Conservation (phyloP, 2,797 vertebrate species). For the Yasuhikotakia modesta region DNA sequence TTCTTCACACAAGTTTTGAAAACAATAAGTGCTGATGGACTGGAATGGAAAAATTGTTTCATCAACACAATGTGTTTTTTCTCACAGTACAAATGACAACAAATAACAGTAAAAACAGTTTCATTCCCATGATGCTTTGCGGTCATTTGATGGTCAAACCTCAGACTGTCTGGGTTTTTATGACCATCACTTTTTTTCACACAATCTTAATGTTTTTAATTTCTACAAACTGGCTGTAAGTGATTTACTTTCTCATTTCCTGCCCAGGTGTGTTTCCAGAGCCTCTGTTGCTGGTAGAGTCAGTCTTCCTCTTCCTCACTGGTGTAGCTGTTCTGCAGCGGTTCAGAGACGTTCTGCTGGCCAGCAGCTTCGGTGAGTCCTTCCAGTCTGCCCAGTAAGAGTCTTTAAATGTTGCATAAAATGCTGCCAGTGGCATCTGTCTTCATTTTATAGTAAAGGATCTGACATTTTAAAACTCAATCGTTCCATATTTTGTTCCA, state of each 20-base stretch:
- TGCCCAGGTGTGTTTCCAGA: slow-evolving; percentile 88
- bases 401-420: too few relatives aligned
- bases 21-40: slow-evolving; percentile 46
- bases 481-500: too few relatives aligned
- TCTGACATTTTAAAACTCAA: too few relatives aligned
- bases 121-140: neutral
- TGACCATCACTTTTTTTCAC: neutral
- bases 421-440: too few relatives aligned
- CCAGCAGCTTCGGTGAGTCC: slow-evolving; percentile 98
- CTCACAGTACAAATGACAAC: slow-evolving; percentile 32
- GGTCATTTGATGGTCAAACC: neutral
- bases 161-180: neutral
- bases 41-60: slow-evolving; percentile 42
- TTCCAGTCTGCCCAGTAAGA: slow-evolving; percentile 95
- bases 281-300: slow-evolving; percentile 93
- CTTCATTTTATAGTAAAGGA: too few relatives aligned
- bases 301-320: slow-evolving; percentile 96
- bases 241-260: slow-evolving; percentile 22
- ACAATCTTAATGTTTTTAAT: neutral
- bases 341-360: slow-evolving; percentile 90
- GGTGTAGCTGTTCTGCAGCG: slow-evolving; percentile 98
- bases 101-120: neutral
- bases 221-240: neutral
- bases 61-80: neutral
- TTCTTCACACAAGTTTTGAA: slow-evolving; percentile 22